These are phyloP conservation scores for Clanis bilineata DNA, from an alignment of 2,888 invertebrate species.

Conservation along the genomic window DNA sequence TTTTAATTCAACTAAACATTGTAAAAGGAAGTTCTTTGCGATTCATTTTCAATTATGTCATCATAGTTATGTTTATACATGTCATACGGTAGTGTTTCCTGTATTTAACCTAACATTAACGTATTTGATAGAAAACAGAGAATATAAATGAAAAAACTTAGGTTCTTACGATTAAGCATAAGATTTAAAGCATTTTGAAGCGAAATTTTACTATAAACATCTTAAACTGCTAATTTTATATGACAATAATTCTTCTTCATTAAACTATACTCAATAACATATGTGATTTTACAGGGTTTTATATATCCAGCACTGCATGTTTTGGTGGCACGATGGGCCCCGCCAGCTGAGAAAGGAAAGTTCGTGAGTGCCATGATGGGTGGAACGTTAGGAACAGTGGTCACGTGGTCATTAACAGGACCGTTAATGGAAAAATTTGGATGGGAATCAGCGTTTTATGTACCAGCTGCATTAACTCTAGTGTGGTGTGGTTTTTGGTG, in stretches of 20 bases:
- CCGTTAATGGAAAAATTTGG: constrained; percentile 83
- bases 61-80: neutral
- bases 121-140: neutral
- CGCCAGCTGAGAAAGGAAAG: constrained; percentile 88
- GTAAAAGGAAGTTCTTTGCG: neutral
- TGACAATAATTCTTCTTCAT: neutral
- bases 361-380: constrained; percentile 88
- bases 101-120: neutral
- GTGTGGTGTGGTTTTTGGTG: constrained; percentile 84
- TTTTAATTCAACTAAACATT: neutral
- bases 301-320: constrained; percentile 85
- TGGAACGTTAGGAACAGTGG: constrained; percentile 87
- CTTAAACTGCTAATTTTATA: neutral
- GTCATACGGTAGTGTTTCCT: neutral
- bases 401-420: constrained; percentile 87
- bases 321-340: constrained; percentile 87
- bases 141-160: neutral
- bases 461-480: constrained; percentile 80
- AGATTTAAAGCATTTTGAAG: too few relatives aligned
- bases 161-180: too few relatives aligned
- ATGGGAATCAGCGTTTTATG: constrained; percentile 87
- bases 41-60: neutral
- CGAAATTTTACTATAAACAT: neutral
- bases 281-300: constrained; percentile 73
- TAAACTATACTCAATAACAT: neutral